Conservation (phyloP, 1,140 invertebrate genomes). For the Lepidurus arcticus region DNA sequence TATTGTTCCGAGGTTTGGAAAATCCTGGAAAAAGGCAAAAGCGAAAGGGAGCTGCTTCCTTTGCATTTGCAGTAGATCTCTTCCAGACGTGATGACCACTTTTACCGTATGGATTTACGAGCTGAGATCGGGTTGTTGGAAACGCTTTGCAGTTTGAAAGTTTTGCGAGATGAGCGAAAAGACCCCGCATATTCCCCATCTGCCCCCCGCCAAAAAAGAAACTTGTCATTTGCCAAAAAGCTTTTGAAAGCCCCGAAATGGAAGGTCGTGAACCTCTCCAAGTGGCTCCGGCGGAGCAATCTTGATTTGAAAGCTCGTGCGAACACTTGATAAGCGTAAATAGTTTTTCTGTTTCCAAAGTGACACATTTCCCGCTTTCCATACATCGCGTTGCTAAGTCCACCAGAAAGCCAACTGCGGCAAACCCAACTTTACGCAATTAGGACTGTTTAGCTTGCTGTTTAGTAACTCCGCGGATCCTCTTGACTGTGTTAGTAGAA, state of each 20-base stretch:
- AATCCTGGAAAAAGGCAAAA: neutral
- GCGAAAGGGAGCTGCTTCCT: neutral
- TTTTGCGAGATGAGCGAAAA: neutral
- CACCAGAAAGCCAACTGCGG: neutral
- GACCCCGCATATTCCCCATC: neutral
- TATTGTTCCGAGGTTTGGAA: neutral
- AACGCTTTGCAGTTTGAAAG: neutral
- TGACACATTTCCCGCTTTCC: neutral
- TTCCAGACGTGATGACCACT: neutral
- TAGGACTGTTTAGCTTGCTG: neutral
- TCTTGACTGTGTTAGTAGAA: neutral
- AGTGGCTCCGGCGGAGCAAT: neutral
- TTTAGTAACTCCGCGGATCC: too few species aligned
- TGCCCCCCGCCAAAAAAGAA: neutral
- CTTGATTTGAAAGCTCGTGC: neutral
- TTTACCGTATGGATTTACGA: conserved; percentile 1
- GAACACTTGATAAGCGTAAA: neutral
- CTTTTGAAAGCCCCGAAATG: neutral
- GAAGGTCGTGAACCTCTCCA: conserved; percentile 20
- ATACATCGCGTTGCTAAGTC: neutral
- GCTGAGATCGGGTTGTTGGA: neutral
- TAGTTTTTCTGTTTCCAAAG: neutral
- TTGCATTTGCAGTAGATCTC: neutral
- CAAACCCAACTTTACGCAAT: neutral
- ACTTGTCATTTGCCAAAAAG: neutral